Percentiles rank a stretch among this genome's conserved stretches.
phyloP scores from a whole-genome alignment of 2,113 vertebrate species.

The Zingel zingel region DNA sequence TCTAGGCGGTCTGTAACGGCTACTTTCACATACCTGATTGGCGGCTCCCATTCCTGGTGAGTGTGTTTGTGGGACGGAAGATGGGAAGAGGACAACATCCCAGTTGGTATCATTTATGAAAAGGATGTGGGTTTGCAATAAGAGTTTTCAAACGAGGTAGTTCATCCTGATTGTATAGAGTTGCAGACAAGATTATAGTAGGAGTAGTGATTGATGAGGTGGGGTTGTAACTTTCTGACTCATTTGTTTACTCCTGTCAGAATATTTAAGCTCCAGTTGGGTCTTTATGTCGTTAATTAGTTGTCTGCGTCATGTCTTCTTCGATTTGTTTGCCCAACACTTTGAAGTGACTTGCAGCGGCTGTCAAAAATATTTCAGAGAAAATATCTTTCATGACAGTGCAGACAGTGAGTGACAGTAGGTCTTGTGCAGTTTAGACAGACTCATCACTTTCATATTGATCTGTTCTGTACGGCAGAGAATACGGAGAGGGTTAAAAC shows the following conservation, averaged over 20 bases:
- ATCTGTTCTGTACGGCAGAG: constrained; percentile 8
- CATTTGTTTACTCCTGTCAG: constrained; percentile 21
- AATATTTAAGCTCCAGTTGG: constrained; percentile 7
- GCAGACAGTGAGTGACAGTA: constrained; percentile 8
- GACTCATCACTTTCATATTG: constrained; percentile 4
- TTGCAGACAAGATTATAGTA: constrained; percentile 21
- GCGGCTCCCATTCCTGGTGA: constrained; percentile 36
- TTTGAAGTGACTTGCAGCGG: neutral
- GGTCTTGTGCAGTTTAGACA: constrained; percentile 7
- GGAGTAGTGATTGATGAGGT: constrained; percentile 15
- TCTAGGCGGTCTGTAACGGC: constrained; percentile 43
- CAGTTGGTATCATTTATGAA: constrained; percentile 1
- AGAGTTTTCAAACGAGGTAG: constrained; percentile 18
- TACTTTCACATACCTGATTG: constrained; percentile 63
- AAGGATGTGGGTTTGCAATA: constrained; percentile 36
- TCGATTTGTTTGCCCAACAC: neutral
- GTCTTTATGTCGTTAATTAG: constrained; percentile 18
- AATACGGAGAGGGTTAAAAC: constrained; percentile 73
- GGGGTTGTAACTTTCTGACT: constrained; percentile 8
- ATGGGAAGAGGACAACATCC: constrained; percentile 15
- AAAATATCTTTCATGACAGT: neutral
- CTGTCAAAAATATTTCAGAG: neutral
- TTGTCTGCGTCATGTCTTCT: neutral
- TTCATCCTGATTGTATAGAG: constrained; percentile 7
- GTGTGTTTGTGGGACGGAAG: constrained; percentile 36